Base-by-base conservation (phyloP, 2,113 vertebrate species). In the Paracanthobrama guichenoti region DNA sequence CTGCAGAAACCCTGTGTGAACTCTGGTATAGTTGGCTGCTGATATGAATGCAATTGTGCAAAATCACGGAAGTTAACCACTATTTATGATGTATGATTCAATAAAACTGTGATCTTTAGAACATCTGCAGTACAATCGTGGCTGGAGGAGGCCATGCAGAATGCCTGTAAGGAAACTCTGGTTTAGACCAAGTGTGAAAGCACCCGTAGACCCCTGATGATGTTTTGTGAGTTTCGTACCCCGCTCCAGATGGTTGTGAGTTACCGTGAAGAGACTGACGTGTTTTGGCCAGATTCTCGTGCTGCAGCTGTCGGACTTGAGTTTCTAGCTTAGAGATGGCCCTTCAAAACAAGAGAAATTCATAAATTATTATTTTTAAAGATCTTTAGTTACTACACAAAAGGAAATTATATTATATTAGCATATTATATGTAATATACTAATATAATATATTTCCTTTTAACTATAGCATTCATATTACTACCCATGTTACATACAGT, bases 251-350 rank as follows among this genome's bases (percentile, higher is more conserved):
- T 5, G 94, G 89, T 83, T 94, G 94, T 0, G 90, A 50, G 35
- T 81, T 94, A 46, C 89, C 89, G 82, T 95, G 94, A 0, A 92
- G 88, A 31, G 90, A 31, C 2, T 93, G 93, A 4, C 94, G 96
- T 12, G 92, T 86, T 64, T 95, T 95, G 84, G 95, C 87, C 31
- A 89, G 91, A 81, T 95, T 97, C 91, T 98, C 97, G 24, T 98
- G 96, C 81, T 99, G 97, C 66, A 97, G 92, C 92, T 99, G 98
- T 91, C 96, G 97, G 87, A 99, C 94, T 91, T 99, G 98, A 86
- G 94, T 94, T 94, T 99, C 98, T 42, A 99, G 95, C 85, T 98
- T 99, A 46, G 93, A 96, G 91, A 97, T 88, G 0, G 93, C 90
- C 93, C 98, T 99, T 90, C 86, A 85, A 62, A 6, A 88, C 83